These are phyloP conservation scores for Antheraea assamensis DNA, from an alignment of 2,888 invertebrate genomes.

Conservation along the genomic window DNA sequence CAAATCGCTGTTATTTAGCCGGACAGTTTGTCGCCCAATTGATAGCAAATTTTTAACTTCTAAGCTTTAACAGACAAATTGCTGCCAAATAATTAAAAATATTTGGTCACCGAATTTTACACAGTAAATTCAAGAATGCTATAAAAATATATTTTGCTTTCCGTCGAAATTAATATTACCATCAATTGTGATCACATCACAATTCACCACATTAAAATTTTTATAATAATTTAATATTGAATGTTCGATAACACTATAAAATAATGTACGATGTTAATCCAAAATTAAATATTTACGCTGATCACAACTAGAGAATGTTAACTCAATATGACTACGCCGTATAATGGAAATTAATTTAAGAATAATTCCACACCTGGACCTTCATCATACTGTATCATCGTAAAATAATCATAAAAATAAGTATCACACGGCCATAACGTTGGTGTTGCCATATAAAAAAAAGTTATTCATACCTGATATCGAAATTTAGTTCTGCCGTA, in stretches of 20 bases:
- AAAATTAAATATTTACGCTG: neutral
- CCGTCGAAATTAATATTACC: no score
- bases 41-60: no score
- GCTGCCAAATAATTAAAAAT: no score
- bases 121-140: no score
- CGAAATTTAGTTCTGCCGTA: neutral
- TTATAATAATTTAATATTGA: neutral
- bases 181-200: neutral
- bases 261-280: neutral
- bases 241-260: neutral
- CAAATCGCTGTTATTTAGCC: no score
- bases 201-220: neutral
- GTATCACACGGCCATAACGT: neutral
- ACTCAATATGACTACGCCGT: neutral
- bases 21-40: no score
- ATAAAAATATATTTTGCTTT: no score
- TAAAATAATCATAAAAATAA: neutral
- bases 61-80: no score
- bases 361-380: neutral
- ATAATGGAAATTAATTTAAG: neutral
- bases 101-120: no score
- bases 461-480: constrained; percentile 1
- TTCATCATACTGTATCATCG: neutral
- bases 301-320: neutral
- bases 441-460: neutral